Percentiles rank a stretch among this genome's conserved stretches.
Evolutionary conservation across 2,888 invertebrate genomes (phyloP).

Genomic region (Pammene aurita): DNA sequence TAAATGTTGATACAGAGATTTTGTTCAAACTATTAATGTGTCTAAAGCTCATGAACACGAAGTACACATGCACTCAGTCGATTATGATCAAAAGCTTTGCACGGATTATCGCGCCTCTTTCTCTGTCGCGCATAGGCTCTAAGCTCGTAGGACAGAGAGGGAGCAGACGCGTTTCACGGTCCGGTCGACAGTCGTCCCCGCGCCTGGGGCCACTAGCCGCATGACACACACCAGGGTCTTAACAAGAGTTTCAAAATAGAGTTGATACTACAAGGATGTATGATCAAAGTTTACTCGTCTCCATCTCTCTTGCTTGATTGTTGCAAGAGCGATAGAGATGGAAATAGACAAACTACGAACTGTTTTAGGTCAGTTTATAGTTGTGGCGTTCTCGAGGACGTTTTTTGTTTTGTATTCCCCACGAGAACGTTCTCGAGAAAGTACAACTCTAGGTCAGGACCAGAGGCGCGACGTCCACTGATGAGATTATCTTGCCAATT

Average conservation of each 20-base stretch:
- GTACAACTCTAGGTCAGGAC: too few relatives aligned
- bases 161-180: background rate
- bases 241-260: background rate
- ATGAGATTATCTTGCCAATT: too few relatives aligned
- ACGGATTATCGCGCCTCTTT: slow-evolving; percentile 2
- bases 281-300: background rate
- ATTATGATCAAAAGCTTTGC: background rate
- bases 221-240: slow-evolving; percentile 14
- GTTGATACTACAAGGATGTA: background rate
- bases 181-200: slow-evolving; percentile 4
- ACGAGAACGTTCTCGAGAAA: too few relatives aligned
- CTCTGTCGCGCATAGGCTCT: slow-evolving; percentile 29
- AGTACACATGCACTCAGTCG: background rate
- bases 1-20: background rate
- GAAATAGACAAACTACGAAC: background rate
- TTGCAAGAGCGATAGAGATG: background rate
- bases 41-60: background rate
- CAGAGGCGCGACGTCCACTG: too few relatives aligned
- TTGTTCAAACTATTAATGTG: background rate
- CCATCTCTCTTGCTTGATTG: background rate
- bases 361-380: background rate
- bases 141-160: slow-evolving; percentile 20
- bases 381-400: too few relatives aligned
- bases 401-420: too few relatives aligned
- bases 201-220: background rate